These are phyloP conservation scores for Ictalurus punctatus DNA, from an alignment of 2,113 vertebrate genomes.

Conservation along the genomic window DNA sequence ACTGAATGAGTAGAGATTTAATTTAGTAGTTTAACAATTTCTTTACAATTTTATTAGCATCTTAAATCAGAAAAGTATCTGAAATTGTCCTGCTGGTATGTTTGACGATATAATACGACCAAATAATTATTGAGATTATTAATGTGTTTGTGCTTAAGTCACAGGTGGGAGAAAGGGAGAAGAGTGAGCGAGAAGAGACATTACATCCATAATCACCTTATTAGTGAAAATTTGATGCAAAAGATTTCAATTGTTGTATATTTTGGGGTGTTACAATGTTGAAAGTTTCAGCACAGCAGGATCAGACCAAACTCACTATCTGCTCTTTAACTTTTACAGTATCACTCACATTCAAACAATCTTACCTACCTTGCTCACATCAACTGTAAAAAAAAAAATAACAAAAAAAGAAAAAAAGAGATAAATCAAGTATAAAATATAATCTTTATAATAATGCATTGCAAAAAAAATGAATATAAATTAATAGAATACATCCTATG, in stretches of 20 bases:
- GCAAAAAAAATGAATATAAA: constrained; percentile 59
- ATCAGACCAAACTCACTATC: neutral
- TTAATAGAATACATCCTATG: constrained; percentile 46
- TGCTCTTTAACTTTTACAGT: neutral
- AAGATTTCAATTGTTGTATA: neutral
- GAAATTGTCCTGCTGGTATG: constrained; percentile 33
- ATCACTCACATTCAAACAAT: constrained; percentile 33
- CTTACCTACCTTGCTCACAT: constrained; percentile 41
- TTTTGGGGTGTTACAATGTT: neutral
- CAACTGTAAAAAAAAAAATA: constrained; percentile 36
- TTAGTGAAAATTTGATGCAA: constrained; percentile 8
- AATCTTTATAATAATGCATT: constrained; percentile 51
- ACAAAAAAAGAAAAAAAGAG: neutral
- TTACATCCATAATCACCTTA: neutral
- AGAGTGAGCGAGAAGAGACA: neutral
- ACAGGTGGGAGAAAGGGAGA: constrained; percentile 4
- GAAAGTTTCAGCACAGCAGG: neutral
- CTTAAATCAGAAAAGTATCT: neutral
- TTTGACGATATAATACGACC: neutral
- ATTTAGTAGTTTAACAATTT: neutral
- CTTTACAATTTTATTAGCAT: constrained; percentile 19
- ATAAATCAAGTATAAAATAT: constrained; percentile 67
- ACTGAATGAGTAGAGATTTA: neutral
- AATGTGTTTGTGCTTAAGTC: constrained; percentile 47
- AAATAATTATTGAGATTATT: constrained; percentile 22